phyloP scores from a whole-genome alignment of 1,140 invertebrate genomes.

The Aphis craccivora region DNA sequence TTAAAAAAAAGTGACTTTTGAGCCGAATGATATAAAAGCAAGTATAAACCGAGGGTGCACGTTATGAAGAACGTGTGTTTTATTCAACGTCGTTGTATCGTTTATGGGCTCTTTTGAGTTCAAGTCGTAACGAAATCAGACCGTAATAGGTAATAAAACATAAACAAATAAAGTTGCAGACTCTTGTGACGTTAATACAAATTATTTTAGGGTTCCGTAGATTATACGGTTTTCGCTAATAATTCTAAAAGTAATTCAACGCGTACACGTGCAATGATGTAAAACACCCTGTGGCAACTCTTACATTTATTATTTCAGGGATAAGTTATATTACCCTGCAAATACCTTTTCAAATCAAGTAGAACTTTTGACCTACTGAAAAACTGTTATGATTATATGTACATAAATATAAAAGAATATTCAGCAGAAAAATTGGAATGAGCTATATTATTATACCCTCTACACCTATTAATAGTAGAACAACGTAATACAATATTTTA shows the following conservation, averaged over 20 bases:
- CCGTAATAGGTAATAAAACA: constrained; percentile 19
- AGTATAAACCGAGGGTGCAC: neutral
- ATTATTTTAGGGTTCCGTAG: constrained; percentile 15
- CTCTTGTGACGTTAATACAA: constrained; percentile 14
- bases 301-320: constrained; percentile 5
- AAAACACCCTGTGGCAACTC: neutral
- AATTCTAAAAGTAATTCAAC: neutral
- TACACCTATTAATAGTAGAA: neutral
- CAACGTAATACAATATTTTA: neutral
- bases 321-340: neutral
- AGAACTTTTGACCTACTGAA: neutral
- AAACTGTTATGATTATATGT: neutral
- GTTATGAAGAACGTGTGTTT: neutral
- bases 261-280: neutral
- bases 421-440: neutral
- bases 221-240: neutral
- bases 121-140: constrained; percentile 14
- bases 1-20: neutral
- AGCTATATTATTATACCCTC: neutral
- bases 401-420: neutral
- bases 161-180: neutral
- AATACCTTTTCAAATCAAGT: neutral
- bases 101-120: neutral
- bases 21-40: neutral
- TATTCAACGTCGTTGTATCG: neutral